Evolutionary conservation across 2,888 invertebrate species (phyloP).

Genomic region (Polylopha cassiicola): DNA sequence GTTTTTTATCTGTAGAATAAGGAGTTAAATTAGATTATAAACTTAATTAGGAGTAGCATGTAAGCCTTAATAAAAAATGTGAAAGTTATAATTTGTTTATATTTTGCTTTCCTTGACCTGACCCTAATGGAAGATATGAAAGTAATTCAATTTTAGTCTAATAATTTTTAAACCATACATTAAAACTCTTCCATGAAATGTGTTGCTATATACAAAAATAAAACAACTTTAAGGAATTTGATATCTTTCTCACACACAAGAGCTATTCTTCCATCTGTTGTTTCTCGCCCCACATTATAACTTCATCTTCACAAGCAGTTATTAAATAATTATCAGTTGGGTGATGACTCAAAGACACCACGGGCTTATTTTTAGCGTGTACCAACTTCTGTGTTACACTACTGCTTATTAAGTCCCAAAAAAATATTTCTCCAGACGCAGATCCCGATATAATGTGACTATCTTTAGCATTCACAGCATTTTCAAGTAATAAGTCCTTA

Average conservation of each 20-base stretch:
- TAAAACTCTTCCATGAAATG: too few relatives aligned
- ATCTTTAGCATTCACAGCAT: slow-evolving; percentile 89
- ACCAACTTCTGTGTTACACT: slow-evolving; percentile 58
- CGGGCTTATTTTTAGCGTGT: slow-evolving; percentile 78
- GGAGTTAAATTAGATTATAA: slow-evolving; percentile 10
- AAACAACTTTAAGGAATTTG: too few relatives aligned
- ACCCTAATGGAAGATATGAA: slow-evolving; percentile 9
- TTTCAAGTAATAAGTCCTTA: slow-evolving; percentile 91
- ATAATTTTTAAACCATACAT: too few relatives aligned
- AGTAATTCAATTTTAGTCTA: neutral
- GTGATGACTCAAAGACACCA: slow-evolving; percentile 89
- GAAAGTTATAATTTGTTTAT: slow-evolving; percentile 25
- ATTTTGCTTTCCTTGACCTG: slow-evolving; percentile 20
- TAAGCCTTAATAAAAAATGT: slow-evolving; percentile 34
- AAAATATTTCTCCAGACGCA: slow-evolving; percentile 88
- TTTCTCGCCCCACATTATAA: slow-evolving; percentile 84
- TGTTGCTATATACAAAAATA: too few relatives aligned
- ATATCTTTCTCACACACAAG: too few relatives aligned
- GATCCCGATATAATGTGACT: slow-evolving; percentile 93
- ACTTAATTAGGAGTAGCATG: slow-evolving; percentile 26
- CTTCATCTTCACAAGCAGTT: slow-evolving; percentile 84
- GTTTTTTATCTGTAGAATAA: slow-evolving; percentile 27
- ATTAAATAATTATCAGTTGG: slow-evolving; percentile 84
- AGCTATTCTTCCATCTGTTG: too few relatives aligned
- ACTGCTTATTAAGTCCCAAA: slow-evolving; percentile 93